Evolutionary conservation across 2,888 invertebrate genomes (phyloP), one percentile per base, ranked within the genome.

Genomic region (Chesias legatella): DNA sequence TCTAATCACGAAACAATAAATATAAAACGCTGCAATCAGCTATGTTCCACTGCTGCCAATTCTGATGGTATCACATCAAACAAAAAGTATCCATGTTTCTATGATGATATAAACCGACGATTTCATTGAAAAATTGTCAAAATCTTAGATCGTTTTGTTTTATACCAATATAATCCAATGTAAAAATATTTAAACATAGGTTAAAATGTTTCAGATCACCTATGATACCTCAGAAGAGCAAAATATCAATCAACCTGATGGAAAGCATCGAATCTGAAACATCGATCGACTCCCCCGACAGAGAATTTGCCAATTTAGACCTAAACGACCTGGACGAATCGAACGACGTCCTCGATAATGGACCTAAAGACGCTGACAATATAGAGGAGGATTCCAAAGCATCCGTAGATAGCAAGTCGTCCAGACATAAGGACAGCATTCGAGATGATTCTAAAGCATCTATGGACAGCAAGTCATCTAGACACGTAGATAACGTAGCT

Each of bases 201-300:
- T 20, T 20, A 5, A 20, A 5, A 20, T 10, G 10, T 60, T 58
- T 60, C 82, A 67, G 91, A 73, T 78, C 91, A 65, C 79, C 90
- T 68, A 73, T 90, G 89, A 69, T 80, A 66, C 77, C 80, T 17
- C 75, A 73, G 51, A 85, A 83, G 51, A 88, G 72, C 51, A 88
- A 89, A 73, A 83, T 89, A 50, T 89, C 89, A 6, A 89, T 89
- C 21, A 89, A 89, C 36, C 66, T 89, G 6, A 89, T 89, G 88
- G 89, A 89, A 47, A 88, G 88, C 39, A 88, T 88, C 30, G 89
- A 89, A 65, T 89, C 88, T 0, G 89, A 89, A 66, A 83, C 88
- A 0, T 89, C 89, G 0, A 80, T 86, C 32, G 88, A 88, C 54
- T 89, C 89, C 0, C 88, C 88, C 0, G 88, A 88, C 23, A 73